These are phyloP conservation scores for Anguilla rostrata DNA, from an alignment of 2,113 vertebrate species.

Conservation along the genomic window DNA sequence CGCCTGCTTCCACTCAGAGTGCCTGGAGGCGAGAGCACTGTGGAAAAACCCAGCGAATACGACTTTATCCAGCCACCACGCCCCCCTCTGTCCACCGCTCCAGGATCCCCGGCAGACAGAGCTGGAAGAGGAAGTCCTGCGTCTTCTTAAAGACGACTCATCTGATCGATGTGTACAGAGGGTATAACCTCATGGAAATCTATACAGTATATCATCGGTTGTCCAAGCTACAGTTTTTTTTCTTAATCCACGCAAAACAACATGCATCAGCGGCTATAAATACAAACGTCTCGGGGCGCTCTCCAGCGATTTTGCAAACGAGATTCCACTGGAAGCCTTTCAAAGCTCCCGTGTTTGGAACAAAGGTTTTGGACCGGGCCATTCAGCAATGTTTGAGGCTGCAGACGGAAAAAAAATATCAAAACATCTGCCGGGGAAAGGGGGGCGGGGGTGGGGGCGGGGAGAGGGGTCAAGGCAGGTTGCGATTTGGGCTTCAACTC, in stretches of 20 bases:
- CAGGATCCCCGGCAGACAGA: background rate
- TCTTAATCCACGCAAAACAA: background rate
- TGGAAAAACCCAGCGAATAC: background rate
- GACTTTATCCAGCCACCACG: background rate
- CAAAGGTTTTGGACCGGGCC: background rate
- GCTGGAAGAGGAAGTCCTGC: background rate
- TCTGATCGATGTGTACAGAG: slow-evolving; percentile 9
- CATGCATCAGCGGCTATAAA: slow-evolving; percentile 16
- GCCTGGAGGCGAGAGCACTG: slow-evolving; percentile 12
- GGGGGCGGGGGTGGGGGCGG: too few relatives aligned
- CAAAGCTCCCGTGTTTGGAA: background rate
- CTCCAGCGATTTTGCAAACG: background rate
- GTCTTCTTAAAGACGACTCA: slow-evolving; percentile 6
- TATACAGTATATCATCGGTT: background rate
- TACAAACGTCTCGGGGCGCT: background rate
- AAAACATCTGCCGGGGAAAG: background rate
- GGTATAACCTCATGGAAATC: background rate
- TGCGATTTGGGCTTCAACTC: background rate
- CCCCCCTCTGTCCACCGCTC: background rate
- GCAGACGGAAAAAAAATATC: background rate
- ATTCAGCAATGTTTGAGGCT: background rate
- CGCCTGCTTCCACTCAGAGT: slow-evolving; percentile 44
- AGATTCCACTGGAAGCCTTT: slow-evolving; percentile 13
- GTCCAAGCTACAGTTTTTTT: background rate
- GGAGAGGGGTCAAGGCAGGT: background rate